Evolutionary conservation across 2,797 vertebrate genomes (phyloP).

Genomic region (Sebastes jordani): DNA sequence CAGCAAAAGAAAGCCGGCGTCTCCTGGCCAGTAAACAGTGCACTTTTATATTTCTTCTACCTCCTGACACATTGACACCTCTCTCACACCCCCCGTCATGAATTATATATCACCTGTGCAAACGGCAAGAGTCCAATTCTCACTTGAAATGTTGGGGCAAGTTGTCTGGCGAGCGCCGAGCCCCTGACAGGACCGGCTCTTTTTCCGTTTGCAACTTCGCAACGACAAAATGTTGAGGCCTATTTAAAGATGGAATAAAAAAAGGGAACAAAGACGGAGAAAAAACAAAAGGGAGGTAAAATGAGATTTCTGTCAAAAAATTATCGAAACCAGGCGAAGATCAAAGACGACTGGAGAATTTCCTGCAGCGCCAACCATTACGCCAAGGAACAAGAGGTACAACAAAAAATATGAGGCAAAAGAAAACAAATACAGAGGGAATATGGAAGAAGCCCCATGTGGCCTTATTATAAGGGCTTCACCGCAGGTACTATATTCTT

Average conservation of each 20-base stretch:
- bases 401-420: constrained; percentile 85
- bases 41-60: constrained; percentile 85
- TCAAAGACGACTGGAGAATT: constrained; percentile 78
- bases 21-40: constrained; percentile 84
- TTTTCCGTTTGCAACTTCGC: constrained; percentile 71
- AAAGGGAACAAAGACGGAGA: constrained; percentile 57
- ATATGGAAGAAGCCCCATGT: constrained; percentile 87
- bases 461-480: constrained; percentile 92
- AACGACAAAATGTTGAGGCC: constrained; percentile 72
- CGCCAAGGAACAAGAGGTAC: constrained; percentile 76
- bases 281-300: constrained; percentile 63
- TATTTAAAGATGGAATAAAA: constrained; percentile 61
- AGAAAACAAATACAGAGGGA: constrained; percentile 83
- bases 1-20: constrained; percentile 65
- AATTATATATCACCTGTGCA: constrained; percentile 85
- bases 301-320: constrained; percentile 79
- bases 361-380: constrained; percentile 78
- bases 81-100: constrained; percentile 80
- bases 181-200: constrained; percentile 77
- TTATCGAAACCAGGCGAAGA: constrained; percentile 77
- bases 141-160: constrained; percentile 86
- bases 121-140: constrained; percentile 85
- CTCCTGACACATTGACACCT: constrained; percentile 87
- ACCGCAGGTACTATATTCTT: constrained; percentile 87
- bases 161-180: constrained; percentile 74